phyloP scores from a whole-genome alignment of 2,797 vertebrate genomes.

The Bovichtus diacanthus region DNA sequence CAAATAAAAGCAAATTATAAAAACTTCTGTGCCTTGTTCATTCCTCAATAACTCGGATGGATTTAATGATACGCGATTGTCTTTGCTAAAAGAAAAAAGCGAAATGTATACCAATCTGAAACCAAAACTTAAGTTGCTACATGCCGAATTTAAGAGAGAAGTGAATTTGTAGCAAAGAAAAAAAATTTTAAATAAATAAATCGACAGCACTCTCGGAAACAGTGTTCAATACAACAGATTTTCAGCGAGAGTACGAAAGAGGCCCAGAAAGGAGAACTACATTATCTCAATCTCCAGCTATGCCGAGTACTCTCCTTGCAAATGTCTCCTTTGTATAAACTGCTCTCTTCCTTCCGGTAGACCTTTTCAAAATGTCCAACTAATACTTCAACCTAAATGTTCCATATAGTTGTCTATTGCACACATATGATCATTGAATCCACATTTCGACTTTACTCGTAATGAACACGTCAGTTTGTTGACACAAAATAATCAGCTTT shows the following conservation, averaged over 20 bases:
- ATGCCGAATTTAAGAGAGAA: conserved; percentile 46
- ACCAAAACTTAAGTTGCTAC: conserved; percentile 26
- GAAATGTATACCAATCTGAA: not conserved
- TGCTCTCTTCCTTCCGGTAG: conserved; percentile 28
- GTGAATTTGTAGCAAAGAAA: conserved; percentile 54
- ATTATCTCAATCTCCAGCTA: conserved; percentile 84
- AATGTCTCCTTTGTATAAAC: conserved; percentile 44
- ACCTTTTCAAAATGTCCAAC: conserved; percentile 7
- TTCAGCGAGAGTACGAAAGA: conserved; percentile 71
- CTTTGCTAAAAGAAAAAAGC: not conserved
- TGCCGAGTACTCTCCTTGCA: conserved; percentile 61
- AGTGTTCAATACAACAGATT: conserved; percentile 79
- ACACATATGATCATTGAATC: not conserved
- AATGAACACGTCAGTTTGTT: not conserved
- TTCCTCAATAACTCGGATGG: conserved; percentile 12
- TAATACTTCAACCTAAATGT: not conserved
- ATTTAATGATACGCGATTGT: conserved; percentile 8
- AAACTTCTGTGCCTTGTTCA: conserved; percentile 20
- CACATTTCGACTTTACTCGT: not conserved
- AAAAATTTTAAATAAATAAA: not conserved
- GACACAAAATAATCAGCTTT: not conserved
- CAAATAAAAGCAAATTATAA: not conserved
- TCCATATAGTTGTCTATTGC: not conserved
- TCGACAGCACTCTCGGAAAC: conserved; percentile 62
- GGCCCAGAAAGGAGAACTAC: conserved; percentile 81